These are phyloP conservation scores for Hippocampus zosterae DNA, from an alignment of 2,113 vertebrate species.

Conservation along the genomic window DNA sequence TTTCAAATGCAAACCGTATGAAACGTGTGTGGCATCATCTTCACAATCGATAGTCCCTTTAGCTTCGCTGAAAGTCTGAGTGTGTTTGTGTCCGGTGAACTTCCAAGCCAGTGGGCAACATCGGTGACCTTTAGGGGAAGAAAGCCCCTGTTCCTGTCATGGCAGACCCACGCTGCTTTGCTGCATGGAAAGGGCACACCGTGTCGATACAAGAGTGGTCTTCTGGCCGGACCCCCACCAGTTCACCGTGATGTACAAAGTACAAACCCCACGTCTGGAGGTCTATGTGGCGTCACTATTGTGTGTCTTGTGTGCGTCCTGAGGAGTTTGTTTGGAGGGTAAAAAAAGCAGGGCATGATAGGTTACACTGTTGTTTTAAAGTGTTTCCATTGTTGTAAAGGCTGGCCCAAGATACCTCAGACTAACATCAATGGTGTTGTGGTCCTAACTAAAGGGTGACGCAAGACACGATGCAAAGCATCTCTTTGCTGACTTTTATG, in stretches of 20 bases:
- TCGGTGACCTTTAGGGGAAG: constrained; percentile 66
- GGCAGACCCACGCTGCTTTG: constrained; percentile 57
- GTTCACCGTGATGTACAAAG: constrained; percentile 39
- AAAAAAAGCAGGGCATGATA: too few species aligned
- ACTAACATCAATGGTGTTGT: background rate
- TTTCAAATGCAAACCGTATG: background rate
- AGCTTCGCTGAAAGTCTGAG: background rate
- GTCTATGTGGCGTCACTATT: constrained; percentile 50
- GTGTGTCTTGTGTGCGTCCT: constrained; percentile 46
- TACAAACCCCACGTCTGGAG: constrained; percentile 45
- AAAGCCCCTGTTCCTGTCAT: constrained; percentile 58
- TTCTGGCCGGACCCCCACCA: constrained; percentile 53
- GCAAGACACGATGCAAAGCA: background rate
- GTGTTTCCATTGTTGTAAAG: background rate
- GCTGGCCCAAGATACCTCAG: background rate
- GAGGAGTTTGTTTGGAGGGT: constrained; percentile 7
- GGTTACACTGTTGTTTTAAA: background rate
- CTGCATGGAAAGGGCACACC: constrained; percentile 65
- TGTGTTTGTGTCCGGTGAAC: constrained; percentile 10
- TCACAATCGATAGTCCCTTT: background rate
- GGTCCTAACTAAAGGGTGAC: background rate
- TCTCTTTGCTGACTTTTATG: background rate
- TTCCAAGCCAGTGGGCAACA: constrained; percentile 52
- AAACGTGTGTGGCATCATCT: background rate
- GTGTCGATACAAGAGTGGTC: constrained; percentile 66